phyloP scores from a whole-genome alignment of 2,797 vertebrate genomes.

The Sparus aurata region DNA sequence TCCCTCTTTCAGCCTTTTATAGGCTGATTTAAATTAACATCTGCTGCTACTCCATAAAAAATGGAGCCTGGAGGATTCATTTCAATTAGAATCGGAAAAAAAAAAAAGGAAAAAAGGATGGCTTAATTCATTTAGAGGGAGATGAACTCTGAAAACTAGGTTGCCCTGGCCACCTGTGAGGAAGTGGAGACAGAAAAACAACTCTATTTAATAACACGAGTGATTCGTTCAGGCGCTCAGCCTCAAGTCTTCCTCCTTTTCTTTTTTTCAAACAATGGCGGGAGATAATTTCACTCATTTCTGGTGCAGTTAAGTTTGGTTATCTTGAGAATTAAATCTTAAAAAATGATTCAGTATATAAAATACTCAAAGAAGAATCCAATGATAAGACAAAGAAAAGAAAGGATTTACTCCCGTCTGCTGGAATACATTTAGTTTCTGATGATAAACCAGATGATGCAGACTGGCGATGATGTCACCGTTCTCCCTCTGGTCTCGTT shows the following conservation, averaged over 20 bases:
- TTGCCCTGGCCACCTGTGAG: conserved; percentile 40
- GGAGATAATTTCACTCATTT: not conserved
- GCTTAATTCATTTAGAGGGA: conserved; percentile 54
- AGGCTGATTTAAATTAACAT: conserved; percentile 65
- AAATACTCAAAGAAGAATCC: not conserved
- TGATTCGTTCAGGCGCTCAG: not conserved
- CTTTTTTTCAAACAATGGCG: too few species aligned
- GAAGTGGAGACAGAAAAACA: conserved; percentile 18
- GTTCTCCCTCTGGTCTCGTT: too few species aligned
- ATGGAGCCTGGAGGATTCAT: conserved; percentile 49
- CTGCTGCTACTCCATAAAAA: conserved; percentile 52
- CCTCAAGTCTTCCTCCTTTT: not conserved
- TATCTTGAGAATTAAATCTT: not conserved
- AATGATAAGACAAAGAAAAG: not conserved
- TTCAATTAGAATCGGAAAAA: conserved; percentile 46
- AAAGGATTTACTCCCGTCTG: not conserved
- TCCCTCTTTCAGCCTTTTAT: conserved; percentile 42
- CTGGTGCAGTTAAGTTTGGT: not conserved
- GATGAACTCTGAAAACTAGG: conserved; percentile 56
- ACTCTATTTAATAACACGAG: conserved; percentile 18
- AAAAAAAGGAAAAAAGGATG: conserved; percentile 14
- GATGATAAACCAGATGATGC: not conserved
- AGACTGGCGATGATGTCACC: not conserved
- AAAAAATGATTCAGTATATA: not conserved
- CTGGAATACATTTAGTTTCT: not conserved